These are phyloP conservation scores for Andricus grossulariae DNA, from an alignment of 1,140 invertebrate genomes.

Conservation along the genomic window DNA sequence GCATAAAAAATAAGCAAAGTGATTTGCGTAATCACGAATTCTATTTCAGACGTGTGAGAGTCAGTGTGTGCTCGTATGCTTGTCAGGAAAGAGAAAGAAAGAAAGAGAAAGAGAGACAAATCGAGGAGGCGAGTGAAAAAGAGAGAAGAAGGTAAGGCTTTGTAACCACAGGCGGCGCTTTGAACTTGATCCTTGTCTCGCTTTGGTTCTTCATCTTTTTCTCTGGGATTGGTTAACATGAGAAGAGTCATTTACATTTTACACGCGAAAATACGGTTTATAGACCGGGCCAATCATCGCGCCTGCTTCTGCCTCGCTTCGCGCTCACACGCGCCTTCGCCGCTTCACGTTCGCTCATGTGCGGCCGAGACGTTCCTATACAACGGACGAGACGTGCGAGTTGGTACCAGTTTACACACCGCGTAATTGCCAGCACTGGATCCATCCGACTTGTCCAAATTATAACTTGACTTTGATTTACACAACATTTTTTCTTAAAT, in stretches of 20 bases:
- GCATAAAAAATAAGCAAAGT: conserved; percentile 47
- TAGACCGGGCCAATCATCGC: conserved; percentile 69
- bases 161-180: conserved; percentile 74
- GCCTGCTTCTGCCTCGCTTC: conserved; percentile 56
- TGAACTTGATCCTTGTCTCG: conserved; percentile 61
- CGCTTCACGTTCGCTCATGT: conserved; percentile 35
- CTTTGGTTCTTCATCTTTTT: conserved; percentile 46
- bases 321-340: conserved; percentile 54
- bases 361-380: conserved; percentile 36
- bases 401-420: conserved; percentile 28
- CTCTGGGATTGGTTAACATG: conserved; percentile 49
- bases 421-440: conserved; percentile 27
- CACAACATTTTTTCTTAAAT: conserved; percentile 11
- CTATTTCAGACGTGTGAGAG: conserved; percentile 55
- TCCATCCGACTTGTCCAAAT: conserved; percentile 11
- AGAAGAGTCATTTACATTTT: conserved; percentile 71
- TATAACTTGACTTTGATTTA: conserved; percentile 30
- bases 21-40: conserved; percentile 42
- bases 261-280: conserved; percentile 72
- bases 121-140: conserved; percentile 28
- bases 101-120: conserved; percentile 40
- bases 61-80: conserved; percentile 37
- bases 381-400: neutral
- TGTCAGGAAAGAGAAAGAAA: conserved; percentile 40
- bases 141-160: conserved; percentile 56